These are phyloP conservation scores for Megamerina dolium DNA, from an alignment of 2,888 invertebrate genomes.

Conservation along the genomic window DNA sequence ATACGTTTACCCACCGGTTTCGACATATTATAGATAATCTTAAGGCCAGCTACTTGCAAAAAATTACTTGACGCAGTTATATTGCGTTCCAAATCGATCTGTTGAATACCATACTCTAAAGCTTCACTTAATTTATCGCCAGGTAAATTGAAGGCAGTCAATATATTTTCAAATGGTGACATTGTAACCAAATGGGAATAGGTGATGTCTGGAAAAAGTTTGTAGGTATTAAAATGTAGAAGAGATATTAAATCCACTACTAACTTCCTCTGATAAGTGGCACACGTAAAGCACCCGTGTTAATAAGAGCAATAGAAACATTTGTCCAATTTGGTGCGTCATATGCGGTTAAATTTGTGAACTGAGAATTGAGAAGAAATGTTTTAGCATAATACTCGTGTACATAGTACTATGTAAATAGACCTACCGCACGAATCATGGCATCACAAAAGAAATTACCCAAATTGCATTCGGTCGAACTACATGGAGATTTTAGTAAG, in stretches of 20 bases:
- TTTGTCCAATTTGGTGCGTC: slow-evolving; percentile 56
- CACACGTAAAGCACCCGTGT: slow-evolving; percentile 66
- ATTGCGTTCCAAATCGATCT: slow-evolving; percentile 29
- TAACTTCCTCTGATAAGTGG: slow-evolving; percentile 61
- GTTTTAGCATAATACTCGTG: background rate
- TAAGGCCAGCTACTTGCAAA: slow-evolving; percentile 57
- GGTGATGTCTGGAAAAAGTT: slow-evolving; percentile 58
- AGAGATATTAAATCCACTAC: slow-evolving; percentile 21
- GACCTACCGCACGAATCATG: slow-evolving; percentile 58
- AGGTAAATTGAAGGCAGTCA: slow-evolving; percentile 63
- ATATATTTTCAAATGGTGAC: slow-evolving; percentile 70
- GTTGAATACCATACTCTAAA: slow-evolving; percentile 54
- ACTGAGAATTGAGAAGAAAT: slow-evolving; percentile 22
- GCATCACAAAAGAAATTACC: slow-evolving; percentile 70
- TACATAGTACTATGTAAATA: background rate
- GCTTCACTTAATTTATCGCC: slow-evolving; percentile 61
- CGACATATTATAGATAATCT: slow-evolving; percentile 54
- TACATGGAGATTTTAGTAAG: slow-evolving; percentile 54
- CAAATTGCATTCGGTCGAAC: slow-evolving; percentile 63
- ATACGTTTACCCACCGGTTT: slow-evolving; percentile 58
- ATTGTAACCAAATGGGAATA: slow-evolving; percentile 63
- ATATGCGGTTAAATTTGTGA: slow-evolving; percentile 34
- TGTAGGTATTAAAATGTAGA: background rate
- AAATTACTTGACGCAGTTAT: slow-evolving; percentile 26
- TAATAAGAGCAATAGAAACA: slow-evolving; percentile 61